phyloP scores from a whole-genome alignment of 2,888 invertebrate genomes.

The Leptinotarsa haldemani region DNA sequence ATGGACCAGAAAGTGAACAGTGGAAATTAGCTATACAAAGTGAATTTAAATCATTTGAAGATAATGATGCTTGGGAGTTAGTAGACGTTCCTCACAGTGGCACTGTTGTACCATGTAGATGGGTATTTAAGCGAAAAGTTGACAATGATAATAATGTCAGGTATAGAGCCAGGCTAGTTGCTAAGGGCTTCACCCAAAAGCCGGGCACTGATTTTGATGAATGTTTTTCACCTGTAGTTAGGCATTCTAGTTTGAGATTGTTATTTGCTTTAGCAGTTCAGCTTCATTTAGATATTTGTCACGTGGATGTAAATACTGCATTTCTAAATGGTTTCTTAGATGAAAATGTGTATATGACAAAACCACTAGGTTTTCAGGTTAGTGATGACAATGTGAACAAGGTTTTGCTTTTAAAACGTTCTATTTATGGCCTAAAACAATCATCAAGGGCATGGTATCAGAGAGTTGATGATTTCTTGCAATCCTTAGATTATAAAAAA shows the following conservation, averaged over 20 bases:
- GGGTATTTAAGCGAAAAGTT: slow-evolving; percentile 46
- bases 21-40: no score
- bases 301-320: neutral
- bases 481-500: neutral
- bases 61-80: slow-evolving; percentile 46
- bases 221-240: slow-evolving; percentile 24
- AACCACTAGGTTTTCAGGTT: no score
- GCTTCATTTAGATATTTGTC: slow-evolving; percentile 21
- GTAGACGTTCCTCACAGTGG: slow-evolving; percentile 29
- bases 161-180: slow-evolving; percentile 45
- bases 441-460: neutral
- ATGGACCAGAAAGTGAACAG: no score
- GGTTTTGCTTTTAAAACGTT: no score
- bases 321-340: neutral
- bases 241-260: slow-evolving; percentile 20
- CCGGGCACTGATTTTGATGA: slow-evolving; percentile 39
- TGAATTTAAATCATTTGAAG: slow-evolving; percentile 26
- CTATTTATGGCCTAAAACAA: no score
- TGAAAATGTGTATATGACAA: no score
- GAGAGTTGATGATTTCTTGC: neutral
- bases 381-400: no score
- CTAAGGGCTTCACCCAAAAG: slow-evolving; percentile 44
- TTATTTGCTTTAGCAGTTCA: slow-evolving; percentile 15
- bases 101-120: slow-evolving; percentile 41
- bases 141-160: slow-evolving; percentile 35